Percentiles rank a stretch among this genome's conserved stretches.
Conservation (phyloP, 1,140 invertebrate genomes). For the Pararge aegeria region DNA sequence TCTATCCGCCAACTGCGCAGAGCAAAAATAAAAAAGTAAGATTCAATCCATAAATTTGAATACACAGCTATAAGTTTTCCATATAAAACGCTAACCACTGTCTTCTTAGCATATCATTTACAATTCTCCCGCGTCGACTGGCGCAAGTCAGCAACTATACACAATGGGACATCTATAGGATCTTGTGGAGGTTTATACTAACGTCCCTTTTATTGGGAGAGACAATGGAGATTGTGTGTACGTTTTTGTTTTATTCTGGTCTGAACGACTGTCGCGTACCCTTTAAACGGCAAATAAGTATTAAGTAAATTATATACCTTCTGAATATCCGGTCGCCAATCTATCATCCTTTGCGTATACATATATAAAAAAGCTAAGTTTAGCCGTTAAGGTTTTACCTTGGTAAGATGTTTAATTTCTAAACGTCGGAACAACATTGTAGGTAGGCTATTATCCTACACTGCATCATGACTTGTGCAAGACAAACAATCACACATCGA, state of each 20-base stretch:
- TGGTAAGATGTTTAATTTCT: too few relatives aligned
- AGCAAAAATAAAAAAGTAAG: conserved; percentile 7
- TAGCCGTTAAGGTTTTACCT: too few relatives aligned
- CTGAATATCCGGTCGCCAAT: not conserved
- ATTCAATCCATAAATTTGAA: conserved; percentile 33
- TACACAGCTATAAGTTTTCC: conserved; percentile 34
- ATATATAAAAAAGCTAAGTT: too few relatives aligned
- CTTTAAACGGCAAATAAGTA: conserved; percentile 9
- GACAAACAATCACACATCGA: too few relatives aligned
- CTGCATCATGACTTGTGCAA: too few relatives aligned
- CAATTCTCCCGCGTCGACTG: conserved; percentile 41
- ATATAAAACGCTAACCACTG: conserved; percentile 39
- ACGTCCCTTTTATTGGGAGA: conserved; percentile 45
- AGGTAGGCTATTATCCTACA: too few relatives aligned
- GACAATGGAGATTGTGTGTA: conserved; percentile 44
- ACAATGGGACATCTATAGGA: conserved; percentile 46
- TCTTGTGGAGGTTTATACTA: conserved; percentile 43
- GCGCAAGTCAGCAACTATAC: conserved; percentile 54
- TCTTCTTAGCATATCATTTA: conserved; percentile 60
- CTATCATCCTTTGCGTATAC: too few relatives aligned
- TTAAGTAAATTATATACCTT: not conserved
- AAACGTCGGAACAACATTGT: too few relatives aligned
- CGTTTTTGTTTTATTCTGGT: conserved; percentile 40
- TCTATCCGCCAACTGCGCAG: not conserved
- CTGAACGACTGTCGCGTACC: conserved; percentile 14